These are phyloP conservation scores for Gonocerus acuteangulatus DNA, from an alignment of 2,888 invertebrate species.

Conservation along the genomic window DNA sequence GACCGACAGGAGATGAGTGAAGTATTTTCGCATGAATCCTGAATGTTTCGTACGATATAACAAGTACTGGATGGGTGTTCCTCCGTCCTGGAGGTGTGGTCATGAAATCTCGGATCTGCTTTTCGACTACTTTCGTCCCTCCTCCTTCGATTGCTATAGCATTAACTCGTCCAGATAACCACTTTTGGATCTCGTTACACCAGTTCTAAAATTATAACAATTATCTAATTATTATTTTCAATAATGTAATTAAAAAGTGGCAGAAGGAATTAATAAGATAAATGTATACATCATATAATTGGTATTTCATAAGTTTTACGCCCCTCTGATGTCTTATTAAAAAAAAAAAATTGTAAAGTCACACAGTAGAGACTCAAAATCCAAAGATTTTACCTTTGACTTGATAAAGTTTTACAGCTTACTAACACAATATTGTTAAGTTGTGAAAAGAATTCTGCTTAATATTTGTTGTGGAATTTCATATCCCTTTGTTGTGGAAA, in stretches of 20 bases:
- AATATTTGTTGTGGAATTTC: too few species aligned
- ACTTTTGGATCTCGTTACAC: conserved; percentile 96
- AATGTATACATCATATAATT: background rate
- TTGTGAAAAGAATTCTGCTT: too few species aligned
- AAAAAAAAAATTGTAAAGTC: too few species aligned
- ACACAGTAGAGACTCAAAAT: too few species aligned
- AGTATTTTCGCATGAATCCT: conserved; percentile 84
- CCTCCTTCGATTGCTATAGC: conserved; percentile 81
- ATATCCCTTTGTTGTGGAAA: too few species aligned
- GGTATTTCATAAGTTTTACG: too few species aligned
- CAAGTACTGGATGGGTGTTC: conserved; percentile 82
- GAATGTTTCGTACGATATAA: conserved; percentile 98
- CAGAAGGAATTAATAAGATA: background rate
- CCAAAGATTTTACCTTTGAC: too few species aligned
- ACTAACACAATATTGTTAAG: too few species aligned
- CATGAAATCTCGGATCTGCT: conserved; percentile 73
- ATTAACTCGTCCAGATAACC: conserved; percentile 78
- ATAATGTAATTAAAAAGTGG: background rate
- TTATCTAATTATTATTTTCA: background rate
- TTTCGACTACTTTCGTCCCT: conserved; percentile 76
- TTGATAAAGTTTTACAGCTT: too few species aligned
- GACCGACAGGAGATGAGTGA: conserved; percentile 83
- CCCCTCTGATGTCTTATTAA: too few species aligned
- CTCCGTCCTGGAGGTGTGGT: conserved; percentile 64
- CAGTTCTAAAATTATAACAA: conserved; percentile 60